Percentiles rank a stretch among this genome's conserved stretches.
Evolutionary conservation across 23 tunicate species (phyloP).

Genomic region (Styela clava): DNA sequence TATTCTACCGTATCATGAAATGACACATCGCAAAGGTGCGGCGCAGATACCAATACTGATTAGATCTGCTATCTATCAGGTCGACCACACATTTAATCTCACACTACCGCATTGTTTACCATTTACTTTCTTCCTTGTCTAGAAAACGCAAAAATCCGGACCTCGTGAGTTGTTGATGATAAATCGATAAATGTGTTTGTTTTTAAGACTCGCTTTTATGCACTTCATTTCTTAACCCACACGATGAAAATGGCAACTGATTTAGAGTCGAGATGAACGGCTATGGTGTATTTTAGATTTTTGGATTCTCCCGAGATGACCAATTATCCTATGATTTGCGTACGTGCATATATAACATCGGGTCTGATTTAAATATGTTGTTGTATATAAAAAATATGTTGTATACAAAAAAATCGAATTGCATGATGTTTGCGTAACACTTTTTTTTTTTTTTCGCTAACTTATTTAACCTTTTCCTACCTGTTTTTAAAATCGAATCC

Average conservation of each 20-base stretch:
- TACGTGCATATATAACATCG: too few relatives aligned
- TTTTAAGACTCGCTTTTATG: not conserved
- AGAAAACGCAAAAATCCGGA: not conserved
- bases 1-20: not conserved
- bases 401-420: too few relatives aligned
- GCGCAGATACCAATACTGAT: not conserved
- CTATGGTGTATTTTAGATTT: too few relatives aligned
- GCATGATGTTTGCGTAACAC: too few relatives aligned
- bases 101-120: not conserved
- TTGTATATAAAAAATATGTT: too few relatives aligned
- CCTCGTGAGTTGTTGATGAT: not conserved
- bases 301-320: too few relatives aligned
- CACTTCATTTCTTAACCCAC: not conserved
- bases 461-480: constrained; percentile 37
- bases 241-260: too few relatives aligned
- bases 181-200: not conserved
- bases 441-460: too few relatives aligned
- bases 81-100: not conserved
- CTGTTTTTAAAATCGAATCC: constrained; percentile 82
- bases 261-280: too few relatives aligned
- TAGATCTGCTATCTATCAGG: not conserved
- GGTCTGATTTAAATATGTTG: too few relatives aligned
- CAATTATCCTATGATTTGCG: too few relatives aligned
- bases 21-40: not conserved
- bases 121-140: not conserved